Conservation (phyloP, 2,888 invertebrate species). For the Leptodirus hochenwartii region DNA sequence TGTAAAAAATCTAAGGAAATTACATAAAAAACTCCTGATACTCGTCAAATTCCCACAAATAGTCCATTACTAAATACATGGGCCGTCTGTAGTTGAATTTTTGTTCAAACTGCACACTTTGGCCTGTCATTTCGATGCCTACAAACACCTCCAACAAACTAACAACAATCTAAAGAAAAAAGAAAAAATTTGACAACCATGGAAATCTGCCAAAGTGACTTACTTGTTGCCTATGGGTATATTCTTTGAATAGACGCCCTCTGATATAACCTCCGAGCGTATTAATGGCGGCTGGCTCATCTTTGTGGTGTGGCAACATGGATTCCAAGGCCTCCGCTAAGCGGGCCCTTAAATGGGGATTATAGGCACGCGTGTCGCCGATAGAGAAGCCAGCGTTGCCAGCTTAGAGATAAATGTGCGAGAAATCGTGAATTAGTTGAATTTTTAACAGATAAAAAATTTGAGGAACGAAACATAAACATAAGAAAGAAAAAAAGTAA, state of each 20-base stretch:
- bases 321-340: slow-evolving; percentile 80
- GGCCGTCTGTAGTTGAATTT: slow-evolving; percentile 93
- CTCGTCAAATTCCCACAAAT: slow-evolving; percentile 67
- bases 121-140: slow-evolving; percentile 95
- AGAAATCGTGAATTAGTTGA: too few relatives aligned
- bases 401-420: too few relatives aligned
- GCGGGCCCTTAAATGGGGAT: slow-evolving; percentile 82
- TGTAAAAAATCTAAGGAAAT: slow-evolving; percentile 17
- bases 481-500: too few relatives aligned
- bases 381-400: slow-evolving; percentile 39
- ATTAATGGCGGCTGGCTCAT: slow-evolving; percentile 29
- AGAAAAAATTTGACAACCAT: not conserved
- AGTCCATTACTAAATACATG: slow-evolving; percentile 88
- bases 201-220: slow-evolving; percentile 3
- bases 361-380: slow-evolving; percentile 41
- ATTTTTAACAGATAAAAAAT: slow-evolving; percentile 79
- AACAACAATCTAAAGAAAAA: slow-evolving; percentile 44
- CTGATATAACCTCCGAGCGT: slow-evolving; percentile 37
- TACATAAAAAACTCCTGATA: slow-evolving; percentile 62
- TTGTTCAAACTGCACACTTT: slow-evolving; percentile 89
- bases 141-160: slow-evolving; percentile 83
- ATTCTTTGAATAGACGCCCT: slow-evolving; percentile 56
- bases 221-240: slow-evolving; percentile 54
- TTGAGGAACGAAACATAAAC: too few relatives aligned
- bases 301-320: slow-evolving; percentile 54